Conservation (phyloP, 2,113 vertebrate genomes). For the Pachyramphus minor region DNA sequence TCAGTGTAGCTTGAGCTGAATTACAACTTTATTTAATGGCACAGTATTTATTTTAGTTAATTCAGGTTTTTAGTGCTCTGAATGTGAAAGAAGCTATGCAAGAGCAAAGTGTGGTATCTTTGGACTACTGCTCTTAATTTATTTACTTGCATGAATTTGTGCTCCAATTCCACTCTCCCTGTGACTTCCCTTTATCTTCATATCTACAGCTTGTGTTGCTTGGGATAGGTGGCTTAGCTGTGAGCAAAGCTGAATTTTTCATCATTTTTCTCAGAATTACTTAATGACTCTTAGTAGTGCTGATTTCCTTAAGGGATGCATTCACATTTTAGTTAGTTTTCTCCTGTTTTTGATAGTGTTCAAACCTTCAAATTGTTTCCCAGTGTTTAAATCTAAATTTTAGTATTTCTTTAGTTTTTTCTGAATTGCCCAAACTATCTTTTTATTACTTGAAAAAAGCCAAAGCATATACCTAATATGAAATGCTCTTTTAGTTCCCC, state of each 20-base stretch:
- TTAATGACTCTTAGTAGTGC: not conserved
- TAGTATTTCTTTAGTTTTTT: not conserved
- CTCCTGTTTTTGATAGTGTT: not conserved
- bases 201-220: not conserved
- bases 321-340: not conserved
- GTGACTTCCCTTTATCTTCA: not conserved
- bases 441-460: not conserved
- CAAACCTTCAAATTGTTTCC: not conserved
- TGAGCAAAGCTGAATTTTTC: not conserved
- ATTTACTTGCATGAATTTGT: not conserved
- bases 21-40: not conserved
- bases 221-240: not conserved
- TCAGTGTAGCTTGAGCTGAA: not conserved
- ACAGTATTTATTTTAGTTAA: not conserved
- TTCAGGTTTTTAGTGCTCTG: not conserved
- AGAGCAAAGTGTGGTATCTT: not conserved
- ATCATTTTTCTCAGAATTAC: not conserved
- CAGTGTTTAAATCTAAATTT: not conserved
- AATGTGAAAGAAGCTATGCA: not conserved
- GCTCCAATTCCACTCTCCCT: not conserved
- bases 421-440: not conserved
- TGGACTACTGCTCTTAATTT: not conserved
- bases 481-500: not conserved
- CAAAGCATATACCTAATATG: not conserved
- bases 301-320: not conserved